phyloP scores from a whole-genome alignment of 2,113 vertebrate genomes.

The Stegostoma tigrinum region DNA sequence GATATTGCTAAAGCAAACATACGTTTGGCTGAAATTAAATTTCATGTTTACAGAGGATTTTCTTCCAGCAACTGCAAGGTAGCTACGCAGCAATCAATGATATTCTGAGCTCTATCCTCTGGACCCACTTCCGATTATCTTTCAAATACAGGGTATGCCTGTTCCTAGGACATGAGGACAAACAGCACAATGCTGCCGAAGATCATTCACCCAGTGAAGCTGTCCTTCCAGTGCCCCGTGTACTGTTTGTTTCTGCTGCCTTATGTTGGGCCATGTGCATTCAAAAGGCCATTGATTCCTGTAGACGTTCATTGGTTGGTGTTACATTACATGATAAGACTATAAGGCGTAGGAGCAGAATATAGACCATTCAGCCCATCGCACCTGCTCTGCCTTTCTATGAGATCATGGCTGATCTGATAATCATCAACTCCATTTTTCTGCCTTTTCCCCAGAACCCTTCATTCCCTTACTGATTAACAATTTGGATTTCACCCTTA shows the following conservation, averaged over 20 bases:
- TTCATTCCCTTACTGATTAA: no score
- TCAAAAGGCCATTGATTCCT: not conserved
- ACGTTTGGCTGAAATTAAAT: not conserved
- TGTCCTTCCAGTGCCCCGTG: not conserved
- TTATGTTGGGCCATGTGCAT: not conserved
- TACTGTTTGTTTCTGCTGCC: not conserved
- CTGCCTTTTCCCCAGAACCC: no score
- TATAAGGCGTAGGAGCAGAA: no score
- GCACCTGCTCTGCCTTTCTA: no score
- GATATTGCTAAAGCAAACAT: not conserved
- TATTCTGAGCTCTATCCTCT: not conserved
- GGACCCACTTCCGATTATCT: not conserved
- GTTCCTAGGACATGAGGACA: not conserved
- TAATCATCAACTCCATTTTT: no score
- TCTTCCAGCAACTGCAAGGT: not conserved
- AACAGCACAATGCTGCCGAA: not conserved
- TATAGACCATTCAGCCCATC: no score
- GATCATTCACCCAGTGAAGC: not conserved
- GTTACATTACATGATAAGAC: no score
- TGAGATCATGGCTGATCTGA: no score
- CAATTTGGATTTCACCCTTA: no score
- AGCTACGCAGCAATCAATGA: not conserved
- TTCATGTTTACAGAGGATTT: slow-evolving; percentile 6
- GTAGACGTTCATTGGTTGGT: no score
- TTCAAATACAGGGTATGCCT: not conserved